Evolutionary conservation across 2,113 vertebrate genomes (phyloP), one percentile per base, ranked within the genome.

Genomic region (Taxidea taxus): DNA sequence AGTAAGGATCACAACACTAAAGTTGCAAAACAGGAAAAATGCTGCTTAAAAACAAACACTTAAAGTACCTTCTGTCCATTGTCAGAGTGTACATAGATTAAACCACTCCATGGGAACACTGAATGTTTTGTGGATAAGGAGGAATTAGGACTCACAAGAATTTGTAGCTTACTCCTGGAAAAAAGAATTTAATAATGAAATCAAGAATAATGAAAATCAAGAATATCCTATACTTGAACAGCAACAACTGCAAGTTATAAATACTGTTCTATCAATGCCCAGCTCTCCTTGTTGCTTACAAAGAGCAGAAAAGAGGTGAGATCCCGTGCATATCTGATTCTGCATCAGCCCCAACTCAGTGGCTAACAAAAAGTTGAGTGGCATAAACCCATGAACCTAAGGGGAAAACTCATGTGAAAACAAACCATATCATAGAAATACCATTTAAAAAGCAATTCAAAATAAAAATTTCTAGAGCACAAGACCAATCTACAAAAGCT

Each of bases 71-170:
- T 99, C 97, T 99, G 99, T 90, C 98, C 98, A 75, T 98, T 94
- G 77, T 99, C 99, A 99, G 99, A 99, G 97, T 99, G 99, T 72
- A 99, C 93, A 92, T 99, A 99, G 82, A 99, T 98, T 83, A 99
- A 98, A 51, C 99, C 99, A 94, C 98, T 99, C 99, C 99, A 99
- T 13, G 99, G 99, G 95, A 99, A 98, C 98, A 99, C 56, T 18
- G 98, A 98, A 56, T 98, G 97, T 72, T 99, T 99, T 95, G 98
- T 98, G 56, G 99, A 99, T 88, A 99, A 96, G 7, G 99, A 99
- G 0, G 99, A 99, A 98, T 99, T 99, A 77, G 99, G 99, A 97
- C 99, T 99, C 98, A 99, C 99, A 89, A 99, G 98, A 98, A 99
- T 99, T 96, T 99, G 97, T 83, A 99, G 95, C 84, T 99, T 99